Evolutionary conservation across 2,113 vertebrate genomes (phyloP).

Genomic region (Ptilonorhynchus violaceus): DNA sequence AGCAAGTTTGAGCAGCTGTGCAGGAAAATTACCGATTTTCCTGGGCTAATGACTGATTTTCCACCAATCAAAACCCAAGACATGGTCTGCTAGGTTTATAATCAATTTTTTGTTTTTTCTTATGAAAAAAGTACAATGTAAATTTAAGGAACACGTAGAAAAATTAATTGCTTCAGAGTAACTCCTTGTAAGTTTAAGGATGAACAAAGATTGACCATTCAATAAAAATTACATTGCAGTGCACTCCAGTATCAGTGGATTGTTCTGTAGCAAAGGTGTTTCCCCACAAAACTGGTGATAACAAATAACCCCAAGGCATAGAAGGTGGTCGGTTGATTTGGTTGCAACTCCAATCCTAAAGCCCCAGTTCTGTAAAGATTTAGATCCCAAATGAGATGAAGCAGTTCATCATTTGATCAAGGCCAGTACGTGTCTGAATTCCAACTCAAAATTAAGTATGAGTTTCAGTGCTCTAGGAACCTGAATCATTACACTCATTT

Average conservation of each 20-base stretch:
- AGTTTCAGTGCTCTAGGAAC: not conserved
- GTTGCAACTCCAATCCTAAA: not conserved
- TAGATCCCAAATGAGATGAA: not conserved
- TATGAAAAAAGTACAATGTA: not conserved
- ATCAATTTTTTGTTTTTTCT: not conserved
- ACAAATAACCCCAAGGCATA: not conserved
- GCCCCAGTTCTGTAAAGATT: not conserved
- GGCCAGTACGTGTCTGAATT: not conserved
- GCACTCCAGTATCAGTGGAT: not conserved
- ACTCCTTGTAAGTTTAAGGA: not conserved
- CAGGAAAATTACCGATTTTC: conserved; percentile 45
- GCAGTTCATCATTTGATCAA: not conserved
- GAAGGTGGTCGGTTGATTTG: not conserved
- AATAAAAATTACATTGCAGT: not conserved
- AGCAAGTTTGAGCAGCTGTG: conserved; percentile 21
- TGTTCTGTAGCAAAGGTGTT: not conserved
- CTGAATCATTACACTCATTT: not conserved
- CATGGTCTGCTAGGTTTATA: not conserved
- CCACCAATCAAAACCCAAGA: conserved; percentile 26
- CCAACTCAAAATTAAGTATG: not conserved
- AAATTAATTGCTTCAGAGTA: conserved; percentile 1
- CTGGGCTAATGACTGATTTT: conserved; percentile 48
- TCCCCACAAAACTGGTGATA: not conserved
- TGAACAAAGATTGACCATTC: not conserved
- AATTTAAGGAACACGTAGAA: not conserved